These are phyloP conservation scores for Meloidogyne floridensis DNA, from an alignment of 1,140 invertebrate genomes.

Conservation along the genomic window DNA sequence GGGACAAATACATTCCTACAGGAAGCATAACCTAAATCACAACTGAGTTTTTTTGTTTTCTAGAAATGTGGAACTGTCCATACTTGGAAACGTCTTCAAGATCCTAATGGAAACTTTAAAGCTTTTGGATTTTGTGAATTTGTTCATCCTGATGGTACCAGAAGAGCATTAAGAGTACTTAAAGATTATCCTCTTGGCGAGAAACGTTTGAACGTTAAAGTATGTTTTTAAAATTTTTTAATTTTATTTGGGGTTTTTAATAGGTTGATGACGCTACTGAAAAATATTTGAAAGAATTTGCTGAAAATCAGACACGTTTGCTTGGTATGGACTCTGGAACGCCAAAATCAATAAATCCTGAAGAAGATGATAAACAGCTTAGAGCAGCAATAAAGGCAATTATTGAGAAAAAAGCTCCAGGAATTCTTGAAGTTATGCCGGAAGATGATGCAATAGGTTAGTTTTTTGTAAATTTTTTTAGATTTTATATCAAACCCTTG, in stretches of 20 bases:
- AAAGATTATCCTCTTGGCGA: slow-evolving; percentile 91
- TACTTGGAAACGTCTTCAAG: slow-evolving; percentile 94
- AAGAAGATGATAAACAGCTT: slow-evolving; percentile 33
- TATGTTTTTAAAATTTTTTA: slow-evolving; percentile 28
- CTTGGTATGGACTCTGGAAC: slow-evolving; percentile 19
- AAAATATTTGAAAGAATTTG: slow-evolving; percentile 39
- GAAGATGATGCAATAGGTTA: slow-evolving; percentile 13
- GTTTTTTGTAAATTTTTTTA: not conserved
- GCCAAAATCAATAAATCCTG: slow-evolving; percentile 19
- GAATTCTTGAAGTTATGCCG: slow-evolving; percentile 28
- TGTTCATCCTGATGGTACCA: slow-evolving; percentile 84
- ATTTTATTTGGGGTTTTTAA: slow-evolving; percentile 23
- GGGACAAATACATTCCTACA: no score
- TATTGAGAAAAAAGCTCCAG: slow-evolving; percentile 30
- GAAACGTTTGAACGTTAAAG: slow-evolving; percentile 75
- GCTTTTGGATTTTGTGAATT: slow-evolving; percentile 98
- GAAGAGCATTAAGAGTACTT: slow-evolving; percentile 86
- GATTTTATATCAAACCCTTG: no score
- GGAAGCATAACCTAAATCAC: no score
- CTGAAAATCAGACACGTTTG: slow-evolving; percentile 5
- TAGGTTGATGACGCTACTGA: slow-evolving; percentile 58
- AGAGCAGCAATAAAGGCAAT: slow-evolving; percentile 32
- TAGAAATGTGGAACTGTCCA: slow-evolving; percentile 82
- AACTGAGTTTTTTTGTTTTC: slow-evolving; percentile 30
- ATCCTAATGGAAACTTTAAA: slow-evolving; percentile 73